Base-by-base conservation (phyloP, 2,113 vertebrate species). In the Syngnathus floridae region DNA sequence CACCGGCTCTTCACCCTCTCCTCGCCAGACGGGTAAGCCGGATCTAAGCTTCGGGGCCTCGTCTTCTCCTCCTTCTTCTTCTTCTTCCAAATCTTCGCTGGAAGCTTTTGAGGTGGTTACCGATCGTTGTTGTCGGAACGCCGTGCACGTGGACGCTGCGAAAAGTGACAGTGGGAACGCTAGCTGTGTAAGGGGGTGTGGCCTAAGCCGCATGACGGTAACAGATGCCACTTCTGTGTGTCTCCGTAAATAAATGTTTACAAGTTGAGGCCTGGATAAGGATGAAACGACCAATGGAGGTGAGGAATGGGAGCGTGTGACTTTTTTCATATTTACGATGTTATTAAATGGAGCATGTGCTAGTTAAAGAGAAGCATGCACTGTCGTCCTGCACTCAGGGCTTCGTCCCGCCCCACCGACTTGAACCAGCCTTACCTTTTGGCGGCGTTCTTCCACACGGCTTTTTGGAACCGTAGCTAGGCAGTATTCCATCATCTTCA, bases 1-100 rank as follows among this genome's bases (percentile, higher is more conserved):
- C 73, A 1, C 79, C 92, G 0, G 91, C 94, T 0, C 70, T 92
- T 22, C 88, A 90, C 77, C 92, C 92, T 0, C 90, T 93, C 76
- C 95, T 97, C 79, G 92, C 95, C 55, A 93, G 87, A 74, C 76
- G 87, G 76, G 87, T 89, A 62, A 87, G 86, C 81, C 79, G 82
- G 17, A 86, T 86, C 71, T 87, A 75, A 79, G 65, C 66, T 61
- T 60, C 71, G 1, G 14, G 62, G 56, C 31, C 67, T 62, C 72
- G 75, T 40, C 51, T 71, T 58, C 69, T 54, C 71, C 69, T 54
- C 71, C 73, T 74, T 55, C 40, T 71, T 76, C 78, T 72, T 73
- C 78, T 70, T 81, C 72, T 70, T 70, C 35, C 43, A 41, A 4
- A 40, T 84, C 72, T 74, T 78, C 72, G 76, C 66, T 51, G 78